Evolutionary conservation across 2,113 vertebrate genomes (phyloP), one percentile per base, ranked within the genome.

Genomic region (Trematomus loennbergii): DNA sequence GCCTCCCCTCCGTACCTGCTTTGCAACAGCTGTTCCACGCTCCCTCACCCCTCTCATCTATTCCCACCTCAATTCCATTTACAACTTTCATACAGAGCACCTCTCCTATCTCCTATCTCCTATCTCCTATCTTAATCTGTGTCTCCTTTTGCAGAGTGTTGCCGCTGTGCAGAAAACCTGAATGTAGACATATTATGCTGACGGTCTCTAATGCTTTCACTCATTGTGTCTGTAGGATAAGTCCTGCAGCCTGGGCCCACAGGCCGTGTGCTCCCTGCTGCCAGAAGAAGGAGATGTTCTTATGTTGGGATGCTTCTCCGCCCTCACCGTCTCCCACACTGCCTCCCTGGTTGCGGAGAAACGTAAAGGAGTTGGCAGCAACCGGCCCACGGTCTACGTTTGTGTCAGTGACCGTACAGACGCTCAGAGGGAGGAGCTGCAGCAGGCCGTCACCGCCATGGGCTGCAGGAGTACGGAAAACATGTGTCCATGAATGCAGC

Each of bases 171-270:
- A 57, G 25, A 55, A 40, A 57, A 55, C 18, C 6, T 75, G n/a
- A 25, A 50, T 48, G 46, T 33, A 29, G 4, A 69, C 58, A 36
- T 20, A 15, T 64, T 17, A 15, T 8, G 33, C 20, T 10, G 36
- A 57, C 5, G 48, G 43, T 80, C 10, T 55, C 36, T 60, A 71
- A 85, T 77, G 10, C 52, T 77, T 79, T 43, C 66, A 54, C 17
- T 72, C 17, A 5, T 50, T 87, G 58, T 87, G 20, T 67, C 46
- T 83, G 18, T 71, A 99, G 98, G 98, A 99, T 80, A 98, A 97
- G 87, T 95, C 95, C 54, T 96, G 97, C 89, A 96, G 96, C 79
- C 88, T 99, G 1, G 96, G 96, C 55, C 96, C 96, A 0, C 95
- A 95, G 53, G 91, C 96, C 12, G 95, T 93, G 5, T 93, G 81